These are phyloP conservation scores for Temnothorax longispinosus DNA, from an alignment of 1,140 invertebrate genomes.

Conservation along the genomic window DNA sequence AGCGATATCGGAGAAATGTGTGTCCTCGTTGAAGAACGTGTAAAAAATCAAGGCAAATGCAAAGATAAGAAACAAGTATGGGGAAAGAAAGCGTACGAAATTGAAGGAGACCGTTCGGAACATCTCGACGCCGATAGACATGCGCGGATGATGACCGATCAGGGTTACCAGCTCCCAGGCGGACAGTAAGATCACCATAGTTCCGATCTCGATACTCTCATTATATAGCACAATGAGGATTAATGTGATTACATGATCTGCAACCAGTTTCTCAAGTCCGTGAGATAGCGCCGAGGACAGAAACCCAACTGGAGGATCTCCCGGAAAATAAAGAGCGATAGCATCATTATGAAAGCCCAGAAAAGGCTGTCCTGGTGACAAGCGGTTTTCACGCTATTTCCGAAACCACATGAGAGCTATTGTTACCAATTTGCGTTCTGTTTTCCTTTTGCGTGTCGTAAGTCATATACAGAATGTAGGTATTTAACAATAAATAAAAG, in stretches of 20 bases:
- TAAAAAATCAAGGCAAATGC: constrained; percentile 94
- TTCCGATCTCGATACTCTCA: constrained; percentile 85
- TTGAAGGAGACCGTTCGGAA: constrained; percentile 91
- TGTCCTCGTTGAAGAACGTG: constrained; percentile 88
- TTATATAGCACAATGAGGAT: constrained; percentile 87
- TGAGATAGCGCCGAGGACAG: constrained; percentile 88
- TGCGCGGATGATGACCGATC: constrained; percentile 90
- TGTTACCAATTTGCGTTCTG: background rate
- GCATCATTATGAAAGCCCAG: constrained; percentile 79
- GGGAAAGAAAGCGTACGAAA: constrained; percentile 92
- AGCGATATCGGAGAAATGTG: constrained; percentile 88
- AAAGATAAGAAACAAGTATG: constrained; percentile 92
- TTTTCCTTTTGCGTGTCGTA: background rate
- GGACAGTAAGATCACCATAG: constrained; percentile 90
- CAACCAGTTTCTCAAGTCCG: constrained; percentile 90
- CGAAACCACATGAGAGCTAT: background rate
- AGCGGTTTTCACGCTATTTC: too few relatives aligned
- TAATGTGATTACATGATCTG: constrained; percentile 87
- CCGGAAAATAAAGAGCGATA: constrained; percentile 87
- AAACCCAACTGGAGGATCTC: constrained; percentile 90
- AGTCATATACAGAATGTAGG: constrained; percentile 87
- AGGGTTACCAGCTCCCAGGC: constrained; percentile 91
- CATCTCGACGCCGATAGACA: constrained; percentile 92
- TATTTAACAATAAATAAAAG: constrained; percentile 89
- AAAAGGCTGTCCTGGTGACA: background rate